These are phyloP conservation scores for Sebastes vulpes DNA, from an alignment of 2,797 vertebrate genomes.

Conservation along the genomic window DNA sequence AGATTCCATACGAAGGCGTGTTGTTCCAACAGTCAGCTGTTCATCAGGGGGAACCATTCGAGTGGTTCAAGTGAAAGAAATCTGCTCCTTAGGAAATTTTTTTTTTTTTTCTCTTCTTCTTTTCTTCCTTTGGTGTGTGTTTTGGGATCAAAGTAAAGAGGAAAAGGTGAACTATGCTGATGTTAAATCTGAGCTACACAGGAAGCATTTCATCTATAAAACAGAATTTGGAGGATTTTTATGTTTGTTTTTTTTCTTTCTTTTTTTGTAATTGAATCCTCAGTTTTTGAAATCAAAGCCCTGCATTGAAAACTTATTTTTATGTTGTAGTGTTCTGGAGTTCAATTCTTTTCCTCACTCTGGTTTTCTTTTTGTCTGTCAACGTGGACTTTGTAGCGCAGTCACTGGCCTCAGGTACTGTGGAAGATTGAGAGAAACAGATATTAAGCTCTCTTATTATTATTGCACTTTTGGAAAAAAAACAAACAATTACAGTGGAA, in stretches of 20 bases:
- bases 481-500: conserved; percentile 70
- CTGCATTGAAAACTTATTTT: conserved; percentile 81
- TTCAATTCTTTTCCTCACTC: conserved; percentile 68
- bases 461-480: conserved; percentile 86
- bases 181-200: conserved; percentile 75
- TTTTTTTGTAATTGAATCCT: conserved; percentile 80
- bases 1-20: conserved; percentile 83
- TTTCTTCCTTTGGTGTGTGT: conserved; percentile 78
- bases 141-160: conserved; percentile 81
- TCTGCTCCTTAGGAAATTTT: conserved; percentile 69
- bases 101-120: conserved; percentile 28
- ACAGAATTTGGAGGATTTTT: conserved; percentile 76
- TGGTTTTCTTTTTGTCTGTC: conserved; percentile 80
- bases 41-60: conserved; percentile 75
- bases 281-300: conserved; percentile 76
- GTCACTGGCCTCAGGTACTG: conserved; percentile 90
- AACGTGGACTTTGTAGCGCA: conserved; percentile 86
- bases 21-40: conserved; percentile 76
- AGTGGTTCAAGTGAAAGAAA: conserved; percentile 70
- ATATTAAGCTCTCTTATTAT: conserved; percentile 85
- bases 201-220: conserved; percentile 84
- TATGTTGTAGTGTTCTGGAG: conserved; percentile 87
- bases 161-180: conserved; percentile 79
- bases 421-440: conserved; percentile 84
- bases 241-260: conserved; percentile 55